phyloP scores from a whole-genome alignment of 2,888 invertebrate species.

The Hirtodrosophila duncani region DNA sequence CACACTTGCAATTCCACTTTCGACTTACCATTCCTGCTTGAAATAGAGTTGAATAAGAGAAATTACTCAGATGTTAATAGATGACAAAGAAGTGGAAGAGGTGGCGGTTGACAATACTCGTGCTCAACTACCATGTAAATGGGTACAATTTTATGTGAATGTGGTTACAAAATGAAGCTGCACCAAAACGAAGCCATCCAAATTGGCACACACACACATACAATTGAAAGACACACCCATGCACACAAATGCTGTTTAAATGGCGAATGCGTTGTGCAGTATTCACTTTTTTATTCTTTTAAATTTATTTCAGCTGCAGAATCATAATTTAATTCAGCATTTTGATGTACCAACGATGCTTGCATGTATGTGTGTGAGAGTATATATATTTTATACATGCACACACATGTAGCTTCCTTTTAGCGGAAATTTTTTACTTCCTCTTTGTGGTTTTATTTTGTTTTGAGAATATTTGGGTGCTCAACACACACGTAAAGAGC shows the following conservation, averaged over 20 bases:
- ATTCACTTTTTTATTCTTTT: slow-evolving; percentile 53
- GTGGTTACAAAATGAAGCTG: no score
- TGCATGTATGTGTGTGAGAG: slow-evolving; percentile 9
- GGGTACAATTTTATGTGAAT: slow-evolving; percentile 34
- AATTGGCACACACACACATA: slow-evolving; percentile 3
- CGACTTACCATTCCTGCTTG: slow-evolving; percentile 8
- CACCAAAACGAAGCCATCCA: slow-evolving; percentile 22
- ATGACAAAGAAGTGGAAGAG: neutral
- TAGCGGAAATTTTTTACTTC: slow-evolving; percentile 37
- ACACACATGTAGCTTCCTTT: slow-evolving; percentile 24
- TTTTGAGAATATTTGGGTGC: slow-evolving; percentile 22
- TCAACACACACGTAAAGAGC: slow-evolving; percentile 17
- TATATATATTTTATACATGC: slow-evolving; percentile 14
- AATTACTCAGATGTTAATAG: slow-evolving; percentile 16
- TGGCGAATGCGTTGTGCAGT: no score
- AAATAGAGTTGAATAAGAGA: slow-evolving; percentile 18
- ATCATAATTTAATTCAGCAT: slow-evolving; percentile 55
- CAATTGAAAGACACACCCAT: slow-evolving; percentile 1
- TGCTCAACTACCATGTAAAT: slow-evolving; percentile 52
- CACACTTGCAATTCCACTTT: slow-evolving; percentile 28
- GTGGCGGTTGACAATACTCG: neutral
- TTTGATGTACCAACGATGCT: slow-evolving; percentile 6
- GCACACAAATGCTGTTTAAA: slow-evolving; percentile 28
- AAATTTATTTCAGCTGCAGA: slow-evolving; percentile 46
- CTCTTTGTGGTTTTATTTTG: slow-evolving; percentile 20